Conservation (phyloP, 1,140 invertebrate genomes). For the Drosophila sechellia region DNA sequence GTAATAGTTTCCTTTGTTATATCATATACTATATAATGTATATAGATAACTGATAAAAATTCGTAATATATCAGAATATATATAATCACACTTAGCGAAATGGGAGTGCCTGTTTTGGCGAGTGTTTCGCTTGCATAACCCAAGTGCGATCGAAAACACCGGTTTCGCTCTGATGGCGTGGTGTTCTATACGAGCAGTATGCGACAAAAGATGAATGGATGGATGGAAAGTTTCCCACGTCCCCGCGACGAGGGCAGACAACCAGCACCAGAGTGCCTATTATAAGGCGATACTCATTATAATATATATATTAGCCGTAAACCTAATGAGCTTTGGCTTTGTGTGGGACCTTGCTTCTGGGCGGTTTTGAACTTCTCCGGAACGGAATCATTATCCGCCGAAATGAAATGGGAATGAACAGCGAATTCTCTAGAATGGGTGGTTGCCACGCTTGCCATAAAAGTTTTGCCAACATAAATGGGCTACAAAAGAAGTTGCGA, state of each 20-base stretch:
- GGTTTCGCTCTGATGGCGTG: conserved; percentile 37
- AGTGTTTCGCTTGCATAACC: conserved; percentile 36
- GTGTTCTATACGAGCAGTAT: conserved; percentile 34
- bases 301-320: conserved; percentile 54
- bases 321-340: conserved; percentile 44
- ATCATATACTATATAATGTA: too few species aligned
- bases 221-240: conserved; percentile 49
- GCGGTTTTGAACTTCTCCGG: conserved; percentile 9
- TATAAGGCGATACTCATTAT: conserved; percentile 52
- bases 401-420: conserved; percentile 12
- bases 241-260: conserved; percentile 5
- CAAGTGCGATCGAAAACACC: conserved; percentile 13
- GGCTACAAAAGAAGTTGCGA: not conserved
- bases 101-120: not conserved
- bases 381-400: conserved; percentile 21
- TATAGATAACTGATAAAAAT: too few species aligned
- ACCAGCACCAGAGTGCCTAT: conserved; percentile 21
- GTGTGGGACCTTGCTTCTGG: conserved; percentile 26
- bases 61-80: too few species aligned
- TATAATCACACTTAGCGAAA: not conserved
- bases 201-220: conserved; percentile 32
- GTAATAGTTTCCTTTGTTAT: too few species aligned
- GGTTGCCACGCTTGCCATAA: not conserved
- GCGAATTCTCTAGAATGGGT: conserved; percentile 21
- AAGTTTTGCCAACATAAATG: conserved; percentile 6